Evolutionary conservation across 30 jellyfish, hydroid and myxozoan species (phyloP).

Genomic region (Aurelia sp.): DNA sequence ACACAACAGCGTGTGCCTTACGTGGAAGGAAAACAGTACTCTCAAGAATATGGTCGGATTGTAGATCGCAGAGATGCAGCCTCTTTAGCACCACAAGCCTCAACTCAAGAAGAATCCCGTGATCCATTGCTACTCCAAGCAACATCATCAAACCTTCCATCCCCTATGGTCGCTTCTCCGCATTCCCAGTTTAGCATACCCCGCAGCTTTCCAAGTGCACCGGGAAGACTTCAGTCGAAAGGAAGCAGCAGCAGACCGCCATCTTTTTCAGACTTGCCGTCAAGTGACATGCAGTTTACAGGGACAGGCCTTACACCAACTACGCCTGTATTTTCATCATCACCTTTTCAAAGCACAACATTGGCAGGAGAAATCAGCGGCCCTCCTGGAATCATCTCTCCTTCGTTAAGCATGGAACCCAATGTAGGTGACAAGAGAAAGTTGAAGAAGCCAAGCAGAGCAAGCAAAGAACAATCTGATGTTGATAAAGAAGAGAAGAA

Average conservation of each 20-base stretch:
- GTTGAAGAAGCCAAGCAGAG: conserved; percentile 31
- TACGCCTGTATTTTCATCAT: conserved; percentile 77
- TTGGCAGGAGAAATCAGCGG: conserved; percentile 21
- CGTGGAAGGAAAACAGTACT: background rate
- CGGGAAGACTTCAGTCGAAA: conserved; percentile 21
- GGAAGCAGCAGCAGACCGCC: conserved; percentile 52
- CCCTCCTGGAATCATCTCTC: conserved; percentile 59
- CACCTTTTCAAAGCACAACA: conserved; percentile 68
- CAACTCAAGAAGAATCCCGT: conserved; percentile 8
- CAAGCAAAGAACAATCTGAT: conserved; percentile 61
- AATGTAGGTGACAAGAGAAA: conserved; percentile 48
- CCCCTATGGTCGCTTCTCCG: conserved; percentile 20
- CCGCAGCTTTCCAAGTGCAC: conserved; percentile 5
- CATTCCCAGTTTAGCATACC: conserved; percentile 23
- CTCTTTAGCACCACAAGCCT: conserved; percentile 10
- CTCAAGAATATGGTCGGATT: background rate
- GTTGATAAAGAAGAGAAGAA: conserved; percentile 66
- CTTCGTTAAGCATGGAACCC: conserved; percentile 32
- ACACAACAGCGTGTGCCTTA: background rate
- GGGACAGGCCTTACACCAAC: conserved; percentile 80
- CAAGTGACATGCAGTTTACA: conserved; percentile 58
- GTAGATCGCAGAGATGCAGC: conserved; percentile 9
- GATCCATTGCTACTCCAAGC: conserved; percentile 1
- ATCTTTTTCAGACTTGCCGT: conserved; percentile 38
- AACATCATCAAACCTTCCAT: background rate